phyloP scores from a whole-genome alignment of 2,888 invertebrate species.

The Branchinecta sandiegonensis region DNA sequence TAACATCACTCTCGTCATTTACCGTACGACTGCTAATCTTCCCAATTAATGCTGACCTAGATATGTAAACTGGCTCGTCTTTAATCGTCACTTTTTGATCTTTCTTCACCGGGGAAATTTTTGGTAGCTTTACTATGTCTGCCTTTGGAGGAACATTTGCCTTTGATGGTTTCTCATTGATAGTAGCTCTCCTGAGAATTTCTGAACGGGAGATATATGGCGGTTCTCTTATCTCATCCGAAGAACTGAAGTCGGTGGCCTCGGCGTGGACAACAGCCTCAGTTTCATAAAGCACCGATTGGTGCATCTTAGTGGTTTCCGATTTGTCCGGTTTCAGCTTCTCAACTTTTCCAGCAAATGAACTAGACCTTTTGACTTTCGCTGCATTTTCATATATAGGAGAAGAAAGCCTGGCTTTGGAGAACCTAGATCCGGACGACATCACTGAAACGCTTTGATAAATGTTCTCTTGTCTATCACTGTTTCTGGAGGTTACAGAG shows the following conservation, averaged over 20 bases:
- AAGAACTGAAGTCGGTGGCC: slow-evolving; percentile 8
- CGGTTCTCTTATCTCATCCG: slow-evolving; percentile 3
- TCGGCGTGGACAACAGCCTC: slow-evolving; percentile 22
- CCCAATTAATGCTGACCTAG: slow-evolving; percentile 27
- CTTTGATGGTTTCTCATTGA: neutral
- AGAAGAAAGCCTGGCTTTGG: slow-evolving; percentile 14
- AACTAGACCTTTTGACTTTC: neutral
- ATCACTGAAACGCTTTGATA: slow-evolving; percentile 1
- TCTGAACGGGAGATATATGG: neutral
- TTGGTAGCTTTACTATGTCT: neutral
- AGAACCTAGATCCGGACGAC: slow-evolving; percentile 7
- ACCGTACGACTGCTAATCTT: slow-evolving; percentile 19
- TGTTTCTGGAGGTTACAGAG: slow-evolving; percentile 9
- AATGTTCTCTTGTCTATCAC: slow-evolving; percentile 14
- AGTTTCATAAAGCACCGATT: neutral
- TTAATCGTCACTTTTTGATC: neutral
- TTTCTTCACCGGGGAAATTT: neutral
- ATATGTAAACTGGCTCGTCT: slow-evolving; percentile 26
- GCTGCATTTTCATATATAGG: slow-evolving; percentile 15
- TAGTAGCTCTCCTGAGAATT: neutral
- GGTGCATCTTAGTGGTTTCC: too few relatives aligned
- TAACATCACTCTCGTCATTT: neutral
- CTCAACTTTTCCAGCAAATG: neutral
- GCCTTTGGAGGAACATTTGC: neutral
- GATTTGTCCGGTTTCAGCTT: too few relatives aligned